A percentile compares a stretch with the other conserved stretches of the same genome.
These are phyloP conservation scores for Geotrupes spiniger DNA, from an alignment of 2,888 invertebrate species.

Conservation along the genomic window DNA sequence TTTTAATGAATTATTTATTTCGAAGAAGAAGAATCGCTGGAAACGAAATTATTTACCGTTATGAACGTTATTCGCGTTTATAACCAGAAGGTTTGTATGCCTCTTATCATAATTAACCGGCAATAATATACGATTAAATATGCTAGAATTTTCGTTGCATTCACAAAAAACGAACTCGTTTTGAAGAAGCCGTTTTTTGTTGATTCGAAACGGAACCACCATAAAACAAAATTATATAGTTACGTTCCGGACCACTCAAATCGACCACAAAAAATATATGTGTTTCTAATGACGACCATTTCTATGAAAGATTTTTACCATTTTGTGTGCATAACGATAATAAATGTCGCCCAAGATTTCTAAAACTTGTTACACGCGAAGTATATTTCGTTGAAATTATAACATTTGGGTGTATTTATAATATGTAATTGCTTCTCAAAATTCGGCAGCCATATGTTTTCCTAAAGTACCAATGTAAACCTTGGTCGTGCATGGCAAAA, in stretches of 20 bases:
- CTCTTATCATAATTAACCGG: too few relatives aligned
- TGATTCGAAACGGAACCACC: constrained; percentile 35
- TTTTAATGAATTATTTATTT: not conserved
- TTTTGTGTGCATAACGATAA: too few relatives aligned
- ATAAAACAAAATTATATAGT: constrained; percentile 39
- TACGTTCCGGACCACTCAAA: constrained; percentile 27
- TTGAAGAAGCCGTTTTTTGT: constrained; percentile 38
- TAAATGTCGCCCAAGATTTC: too few relatives aligned
- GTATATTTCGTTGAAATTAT: too few relatives aligned
- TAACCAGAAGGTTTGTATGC: too few relatives aligned
- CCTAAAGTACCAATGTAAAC: constrained; percentile 13
- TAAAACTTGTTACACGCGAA: too few relatives aligned
- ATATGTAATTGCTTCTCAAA: constrained; percentile 1
- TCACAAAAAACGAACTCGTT: constrained; percentile 18
- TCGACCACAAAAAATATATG: constrained; percentile 30
- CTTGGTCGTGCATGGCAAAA: constrained; percentile 11
- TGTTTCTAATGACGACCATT: constrained; percentile 29
- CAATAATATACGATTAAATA: too few relatives aligned
- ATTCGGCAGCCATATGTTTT: constrained; percentile 10
- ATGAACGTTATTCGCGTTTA: too few relatives aligned
- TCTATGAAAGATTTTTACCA: too few relatives aligned
- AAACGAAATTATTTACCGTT: not conserved
- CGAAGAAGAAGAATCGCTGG: not conserved
- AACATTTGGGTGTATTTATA: too few relatives aligned
- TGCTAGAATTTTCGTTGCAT: too few relatives aligned